Evolutionary conservation across 2,113 vertebrate species (phyloP), one percentile per base, ranked within the genome.

Genomic region (Columba janthina): DNA sequence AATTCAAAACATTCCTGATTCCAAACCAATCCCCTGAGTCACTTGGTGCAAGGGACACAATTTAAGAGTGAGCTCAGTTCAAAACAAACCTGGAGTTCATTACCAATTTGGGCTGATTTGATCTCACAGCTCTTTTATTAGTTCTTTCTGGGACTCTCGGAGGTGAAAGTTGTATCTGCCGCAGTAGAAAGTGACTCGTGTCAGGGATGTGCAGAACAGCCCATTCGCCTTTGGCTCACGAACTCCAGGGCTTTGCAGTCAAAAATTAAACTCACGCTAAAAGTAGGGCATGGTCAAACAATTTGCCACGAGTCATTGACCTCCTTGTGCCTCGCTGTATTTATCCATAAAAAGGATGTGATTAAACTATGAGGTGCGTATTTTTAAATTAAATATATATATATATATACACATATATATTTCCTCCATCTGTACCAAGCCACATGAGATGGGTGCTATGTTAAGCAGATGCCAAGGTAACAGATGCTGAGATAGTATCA

Each of bases 51-150:
- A 61, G 65, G 85, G 90, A 73, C 56, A 77, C 51, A 56, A 48
- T 69, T 91, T 46, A 38, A 26, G 70, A 87, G 88, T 76, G 92
- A 96, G 67, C 93, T 95, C 81, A 28, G 53, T 65, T 96, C 91
- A 91, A 76, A 97, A 90, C 85, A 95, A 91, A 95, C 95, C 95
- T 93, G 94, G 94, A 94, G 14, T n/a, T 69, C 76, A 60, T 97
- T 94, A 90, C 75, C 88, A 44, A 5, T 91, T 91, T 60, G 88
- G 85, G 78, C 79, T 82, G 85, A 79, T 85, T 86, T 70, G 57
- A 76, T 90, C 76, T 85, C 69, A 5, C 38, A 61, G 40, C 34
- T 54, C 48, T 86, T 67, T 76, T 73, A 34, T 85, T 82, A 36
- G 34, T 70, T 26, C 12, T 89, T 76, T 80, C 28, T 69, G 72